Base-by-base conservation (phyloP, 2,113 vertebrate genomes). In the Trichomycterus rosablanca region DNA sequence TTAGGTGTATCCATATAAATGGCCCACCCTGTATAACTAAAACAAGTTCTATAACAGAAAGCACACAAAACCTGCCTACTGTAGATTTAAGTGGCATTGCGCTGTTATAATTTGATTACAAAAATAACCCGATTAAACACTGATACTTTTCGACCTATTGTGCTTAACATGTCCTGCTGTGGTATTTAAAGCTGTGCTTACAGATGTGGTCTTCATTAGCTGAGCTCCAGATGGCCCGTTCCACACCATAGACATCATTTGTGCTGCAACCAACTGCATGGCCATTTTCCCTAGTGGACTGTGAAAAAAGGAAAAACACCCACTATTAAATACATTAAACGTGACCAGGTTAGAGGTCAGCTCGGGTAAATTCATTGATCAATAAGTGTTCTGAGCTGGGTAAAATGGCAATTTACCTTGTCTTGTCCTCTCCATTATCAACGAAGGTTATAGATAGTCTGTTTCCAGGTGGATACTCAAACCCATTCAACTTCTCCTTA, bases 381-480 rank as follows among this genome's bases (percentile, higher is more conserved):
- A 56, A 45, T 46, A 59, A 59, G 1, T 12, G 4, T 20, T 20
- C 18, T 7, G 19, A 24, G 26, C 28, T 35, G 7, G 2, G 15
- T 52, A 11, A 46, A 20, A 19, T 23, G 19, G 2, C 24, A 4
- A 86, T 84, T 69, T 78, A 97, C 95, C 94, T 92, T 72, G 84
- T 80, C 35, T 86, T 86, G 63, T 97, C 93, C 48, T 86, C 92
- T 42, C 93, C 95, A 32, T 97, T 92, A 8, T 96, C 93, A 10
- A 93, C 69, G 69, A 91, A 97, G 66, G 79, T 74, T 7, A 97
- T 89, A 3, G 76, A 85, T 43, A 98, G 80, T 5, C 90, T 82
- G 79, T 97, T 97, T 45, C 95, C 95, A 42, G 93, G 93, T n/a
- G 95, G 95, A 73, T 93, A 97, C 62, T 98, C 95, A 81, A 97